Percentiles rank a stretch among this genome's conserved stretches.
phyloP scores from a whole-genome alignment of 1,140 invertebrate genomes.

The Hyles vespertilio region DNA sequence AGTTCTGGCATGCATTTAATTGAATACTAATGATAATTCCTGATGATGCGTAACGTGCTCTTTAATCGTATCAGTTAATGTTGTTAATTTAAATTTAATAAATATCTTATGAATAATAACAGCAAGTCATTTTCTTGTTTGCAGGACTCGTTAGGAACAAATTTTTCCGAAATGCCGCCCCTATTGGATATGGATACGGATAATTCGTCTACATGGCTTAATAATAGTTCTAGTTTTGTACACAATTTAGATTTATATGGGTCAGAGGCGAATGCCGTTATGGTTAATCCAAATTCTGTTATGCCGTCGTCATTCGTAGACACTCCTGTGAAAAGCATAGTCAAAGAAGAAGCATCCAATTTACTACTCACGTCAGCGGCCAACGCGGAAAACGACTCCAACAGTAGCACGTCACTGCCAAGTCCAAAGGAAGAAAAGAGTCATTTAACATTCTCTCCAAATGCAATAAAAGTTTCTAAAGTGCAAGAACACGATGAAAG shows the following conservation, averaged over 20 bases:
- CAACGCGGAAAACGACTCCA: conserved; percentile 46
- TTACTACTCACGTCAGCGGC: conserved; percentile 65
- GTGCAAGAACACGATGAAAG: conserved; percentile 63
- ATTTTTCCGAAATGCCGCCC: conserved; percentile 81
- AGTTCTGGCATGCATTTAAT: too few species aligned
- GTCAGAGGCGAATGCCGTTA: conserved; percentile 82
- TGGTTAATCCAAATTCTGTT: conserved; percentile 88
- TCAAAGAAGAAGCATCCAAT: conserved; percentile 71
- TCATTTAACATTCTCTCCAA: conserved; percentile 81
- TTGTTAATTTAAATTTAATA: too few species aligned
- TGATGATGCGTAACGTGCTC: too few species aligned
- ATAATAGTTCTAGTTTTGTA: conserved; percentile 78
- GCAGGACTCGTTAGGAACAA: conserved; percentile 73
- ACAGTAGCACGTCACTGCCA: conserved; percentile 58
- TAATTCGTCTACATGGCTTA: conserved; percentile 75
- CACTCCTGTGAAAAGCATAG: conserved; percentile 66
- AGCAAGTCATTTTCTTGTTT: conserved; percentile 20
- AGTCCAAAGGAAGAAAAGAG: conserved; percentile 78
- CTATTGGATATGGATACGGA: conserved; percentile 80
- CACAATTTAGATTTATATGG: conserved; percentile 84
- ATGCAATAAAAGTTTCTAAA: conserved; percentile 77
- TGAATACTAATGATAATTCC: too few species aligned
- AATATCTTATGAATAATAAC: too few species aligned
- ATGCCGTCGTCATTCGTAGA: conserved; percentile 80
- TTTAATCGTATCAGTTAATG: too few species aligned